phyloP scores from a whole-genome alignment of 2,797 vertebrate species.

The Salmo trutta region DNA sequence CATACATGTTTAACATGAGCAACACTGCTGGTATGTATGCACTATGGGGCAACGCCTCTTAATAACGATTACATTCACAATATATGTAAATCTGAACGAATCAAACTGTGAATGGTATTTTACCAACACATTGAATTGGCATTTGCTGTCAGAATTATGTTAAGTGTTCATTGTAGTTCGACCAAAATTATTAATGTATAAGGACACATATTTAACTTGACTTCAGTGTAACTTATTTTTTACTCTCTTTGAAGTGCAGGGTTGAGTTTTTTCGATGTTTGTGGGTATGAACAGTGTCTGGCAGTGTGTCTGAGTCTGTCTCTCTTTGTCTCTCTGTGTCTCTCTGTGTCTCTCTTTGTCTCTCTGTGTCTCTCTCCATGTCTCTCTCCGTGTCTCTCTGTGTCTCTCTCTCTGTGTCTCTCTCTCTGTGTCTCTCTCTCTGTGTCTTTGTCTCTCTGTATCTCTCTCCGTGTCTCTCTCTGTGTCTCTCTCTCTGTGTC shows the following conservation, averaged over 20 bases:
- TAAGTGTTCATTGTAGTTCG: background rate
- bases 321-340: too few species aligned
- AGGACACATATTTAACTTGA: background rate
- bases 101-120: background rate
- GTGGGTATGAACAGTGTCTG: background rate
- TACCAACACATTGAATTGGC: background rate
- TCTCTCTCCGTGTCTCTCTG: too few species aligned
- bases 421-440: too few species aligned
- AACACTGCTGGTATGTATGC: too few species aligned
- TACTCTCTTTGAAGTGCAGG: too few species aligned
- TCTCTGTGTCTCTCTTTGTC: background rate
- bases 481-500: too few species aligned
- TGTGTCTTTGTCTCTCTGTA: too few species aligned
- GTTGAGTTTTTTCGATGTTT: background rate
- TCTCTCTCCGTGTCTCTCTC: too few species aligned
- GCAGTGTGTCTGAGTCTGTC: too few species aligned
- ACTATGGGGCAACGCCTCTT: too few species aligned
- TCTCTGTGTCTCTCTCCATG: background rate
- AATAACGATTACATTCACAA: background rate
- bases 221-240: background rate
- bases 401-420: too few species aligned
- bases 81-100: background rate
- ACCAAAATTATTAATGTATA: background rate
- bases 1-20: background rate
- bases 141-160: background rate